Evolutionary conservation across 2,797 vertebrate genomes (phyloP).

Genomic region (Micrastur ruficollis): DNA sequence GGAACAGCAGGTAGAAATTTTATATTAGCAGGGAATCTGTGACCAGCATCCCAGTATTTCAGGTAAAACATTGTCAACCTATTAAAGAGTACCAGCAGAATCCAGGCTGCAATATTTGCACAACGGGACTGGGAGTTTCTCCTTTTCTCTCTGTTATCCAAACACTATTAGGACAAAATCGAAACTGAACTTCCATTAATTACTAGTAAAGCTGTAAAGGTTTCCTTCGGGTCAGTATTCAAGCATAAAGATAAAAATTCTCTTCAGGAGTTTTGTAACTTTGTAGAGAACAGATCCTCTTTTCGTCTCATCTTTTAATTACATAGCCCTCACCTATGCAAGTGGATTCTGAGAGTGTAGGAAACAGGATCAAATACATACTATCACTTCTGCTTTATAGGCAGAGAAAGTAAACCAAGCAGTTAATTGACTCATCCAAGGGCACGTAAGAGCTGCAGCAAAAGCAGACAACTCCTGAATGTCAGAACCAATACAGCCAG

Average conservation of each 20-base stretch:
- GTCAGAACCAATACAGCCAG: accelerated
- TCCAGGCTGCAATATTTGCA: background rate
- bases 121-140: background rate
- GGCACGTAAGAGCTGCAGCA: background rate
- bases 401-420: background rate
- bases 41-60: background rate
- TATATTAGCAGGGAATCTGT: background rate
- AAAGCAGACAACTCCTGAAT: background rate
- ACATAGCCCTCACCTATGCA: background rate
- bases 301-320: background rate
- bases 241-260: background rate
- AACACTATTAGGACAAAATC: background rate
- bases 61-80: background rate
- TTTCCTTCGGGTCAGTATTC: background rate
- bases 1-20: background rate
- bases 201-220: background rate
- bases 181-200: background rate
- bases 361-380: background rate
- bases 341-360: background rate
- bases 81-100: background rate
- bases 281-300: background rate
- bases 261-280: background rate
- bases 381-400: background rate
- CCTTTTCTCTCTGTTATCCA: background rate
- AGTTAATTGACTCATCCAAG: background rate